Evolutionary conservation across 2,888 invertebrate genomes (phyloP).

Genomic region (Synanthedon andrenaeformis): DNA sequence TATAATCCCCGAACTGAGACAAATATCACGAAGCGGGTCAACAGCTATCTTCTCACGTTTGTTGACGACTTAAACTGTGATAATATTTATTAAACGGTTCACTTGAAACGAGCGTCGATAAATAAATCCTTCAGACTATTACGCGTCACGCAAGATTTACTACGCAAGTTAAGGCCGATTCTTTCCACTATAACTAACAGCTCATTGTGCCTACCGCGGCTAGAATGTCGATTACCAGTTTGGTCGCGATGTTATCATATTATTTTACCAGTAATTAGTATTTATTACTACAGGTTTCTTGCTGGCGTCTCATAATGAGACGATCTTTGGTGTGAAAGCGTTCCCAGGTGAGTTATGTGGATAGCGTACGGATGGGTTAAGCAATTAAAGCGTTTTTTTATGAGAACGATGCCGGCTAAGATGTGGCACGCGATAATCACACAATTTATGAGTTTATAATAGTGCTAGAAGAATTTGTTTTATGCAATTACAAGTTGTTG

Average conservation of each 20-base stretch:
- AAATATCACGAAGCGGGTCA: constrained; percentile 68
- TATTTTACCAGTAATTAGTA: constrained; percentile 68
- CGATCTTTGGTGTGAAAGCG: constrained; percentile 50
- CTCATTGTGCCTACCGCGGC: constrained; percentile 30
- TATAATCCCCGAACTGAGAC: constrained; percentile 64
- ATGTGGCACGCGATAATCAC: constrained; percentile 48
- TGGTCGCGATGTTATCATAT: constrained; percentile 55
- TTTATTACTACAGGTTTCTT: constrained; percentile 52
- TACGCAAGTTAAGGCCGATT: constrained; percentile 45
- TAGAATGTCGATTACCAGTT: constrained; percentile 33
- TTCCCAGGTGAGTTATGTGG: constrained; percentile 51
- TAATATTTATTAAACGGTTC: constrained; percentile 69
- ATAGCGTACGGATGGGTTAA: constrained; percentile 49
- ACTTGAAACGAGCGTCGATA: constrained; percentile 56
- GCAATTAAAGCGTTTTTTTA: constrained; percentile 58
- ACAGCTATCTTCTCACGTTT: constrained; percentile 68
- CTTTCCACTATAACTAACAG: constrained; percentile 26
- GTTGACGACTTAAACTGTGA: constrained; percentile 65
- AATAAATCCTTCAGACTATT: constrained; percentile 60
- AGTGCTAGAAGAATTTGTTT: constrained; percentile 26
- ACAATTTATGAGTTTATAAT: constrained; percentile 43
- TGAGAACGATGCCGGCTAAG: constrained; percentile 42
- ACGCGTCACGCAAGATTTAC: constrained; percentile 65
- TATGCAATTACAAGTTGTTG: background rate
- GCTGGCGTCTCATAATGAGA: constrained; percentile 22